Base-by-base conservation (phyloP, 2,113 vertebrate genomes). In the Chlorodrepanis virens region DNA sequence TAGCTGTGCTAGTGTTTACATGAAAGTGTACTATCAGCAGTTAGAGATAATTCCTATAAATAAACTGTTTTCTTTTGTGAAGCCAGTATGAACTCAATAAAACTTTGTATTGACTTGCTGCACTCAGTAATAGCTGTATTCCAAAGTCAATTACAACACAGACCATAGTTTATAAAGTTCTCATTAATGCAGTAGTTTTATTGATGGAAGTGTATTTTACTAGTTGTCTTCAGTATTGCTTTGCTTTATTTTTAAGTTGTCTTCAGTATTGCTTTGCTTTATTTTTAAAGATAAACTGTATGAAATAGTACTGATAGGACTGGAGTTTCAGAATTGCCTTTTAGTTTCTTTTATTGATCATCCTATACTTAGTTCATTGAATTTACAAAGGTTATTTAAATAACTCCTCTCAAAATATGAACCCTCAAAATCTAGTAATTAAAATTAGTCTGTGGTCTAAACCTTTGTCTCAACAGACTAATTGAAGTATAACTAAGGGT, bases 21-120 rank as follows among this genome's bases (percentile, higher is more conserved):
- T 67, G 79, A 12, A 69, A 80, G 11, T 25, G 8, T 60, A 29
- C 50, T 52, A 19, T 23, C 20, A 71, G 31, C 18, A 83, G 24
- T 27, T 87, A 63, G 60, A 87, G 57, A 64, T 67, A 27, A 68
- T 84, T 69, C 86, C 70, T 67, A 9, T 87, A 91, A 91, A 70
- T 80, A 67, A 71, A 79, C 56, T 79, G 24, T 76, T 96, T 95
- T 60, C 63, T 65, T 93, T 89, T 82, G 70, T 93, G 54, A 27
- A 8, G 42, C 64, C 50, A 37, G 61, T 25, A 49, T 47, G 40
- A 60, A 91, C 49, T 92, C 54, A 74, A 49, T 71, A 90, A 88
- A 71, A 18, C 9, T 94, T 96, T 81, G 6, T 92, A 42, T 28
- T 85, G 33, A 76, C 52, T 86, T 89, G 13, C 70, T 88, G 67